Percentiles rank a stretch among this genome's conserved stretches.
phyloP scores from a whole-genome alignment of 2,888 invertebrate genomes.

The Thymelicus sylvestris region DNA sequence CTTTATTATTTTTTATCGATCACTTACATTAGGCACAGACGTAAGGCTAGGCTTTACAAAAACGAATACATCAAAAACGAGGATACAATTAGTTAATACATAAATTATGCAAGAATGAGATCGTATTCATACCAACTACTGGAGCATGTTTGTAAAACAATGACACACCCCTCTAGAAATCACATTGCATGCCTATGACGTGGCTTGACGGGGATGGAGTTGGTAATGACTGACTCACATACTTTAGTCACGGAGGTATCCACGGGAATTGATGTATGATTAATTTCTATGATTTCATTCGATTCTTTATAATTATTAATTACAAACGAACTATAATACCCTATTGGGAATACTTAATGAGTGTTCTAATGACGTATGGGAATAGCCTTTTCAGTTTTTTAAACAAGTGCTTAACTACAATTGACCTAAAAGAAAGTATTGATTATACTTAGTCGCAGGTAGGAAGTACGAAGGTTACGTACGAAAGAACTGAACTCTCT shows the following conservation, averaged over 20 bases:
- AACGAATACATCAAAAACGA: not conserved
- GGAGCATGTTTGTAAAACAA: constrained; percentile 47
- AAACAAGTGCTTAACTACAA: no score
- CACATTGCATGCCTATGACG: constrained; percentile 47
- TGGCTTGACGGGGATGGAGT: constrained; percentile 49
- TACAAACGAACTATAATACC: not conserved
- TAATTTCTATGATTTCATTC: constrained; percentile 56
- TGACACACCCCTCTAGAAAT: constrained; percentile 62
- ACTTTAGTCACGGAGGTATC: constrained; percentile 39
- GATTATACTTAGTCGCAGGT: no score
- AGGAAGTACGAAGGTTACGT: no score
- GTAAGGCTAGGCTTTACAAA: no score
- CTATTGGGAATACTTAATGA: no score
- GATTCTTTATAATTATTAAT: constrained; percentile 5
- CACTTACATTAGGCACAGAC: no score
- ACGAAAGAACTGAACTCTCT: no score
- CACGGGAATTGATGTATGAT: constrained; percentile 52
- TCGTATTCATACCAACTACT: constrained; percentile 20
- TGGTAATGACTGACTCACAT: constrained; percentile 58
- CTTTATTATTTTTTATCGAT: no score
- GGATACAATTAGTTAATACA: constrained; percentile 1
- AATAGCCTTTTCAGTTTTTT: no score
- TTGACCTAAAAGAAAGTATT: no score
- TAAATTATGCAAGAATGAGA: not conserved
- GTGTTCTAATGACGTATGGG: no score